Evolutionary conservation across 2,113 vertebrate species (phyloP), one percentile per base, ranked within the genome.

Genomic region (Archocentrus centrarchus): DNA sequence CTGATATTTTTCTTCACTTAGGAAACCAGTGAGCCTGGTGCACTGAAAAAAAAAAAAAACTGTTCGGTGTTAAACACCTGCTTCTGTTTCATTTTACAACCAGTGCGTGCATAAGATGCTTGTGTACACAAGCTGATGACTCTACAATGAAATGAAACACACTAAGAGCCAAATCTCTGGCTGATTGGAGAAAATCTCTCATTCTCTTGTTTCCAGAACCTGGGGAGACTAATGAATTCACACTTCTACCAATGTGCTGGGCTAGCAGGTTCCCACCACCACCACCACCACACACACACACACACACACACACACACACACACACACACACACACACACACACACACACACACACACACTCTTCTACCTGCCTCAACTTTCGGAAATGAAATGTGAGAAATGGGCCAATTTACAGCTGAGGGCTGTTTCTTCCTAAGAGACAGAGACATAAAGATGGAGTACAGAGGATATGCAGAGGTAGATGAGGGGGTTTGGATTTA

Each of bases 351-450:
- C 32, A 47, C 30, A 11, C 24, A 53, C 17, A n/a, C 53, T 77
- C 60, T 86, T 83, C 59, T 85, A 92, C 92, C 90, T 91, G 90
- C 83, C 70, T 82, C 80, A 92, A 93, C 83, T 92, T 93, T 87
- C 27, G 5, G 50, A 91, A 93, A 91, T 87, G 82, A 92, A 95
- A 94, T 89, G 91, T 91, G 88, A 94, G 92, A 94, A 95, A 93
- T 93, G 92, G 92, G 91, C 88, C 93, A 93, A 94, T 95, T 94
- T 93, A 90, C 90, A 93, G 91, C 93, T 91, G 59, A 90, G 87
- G 88, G 93, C 88, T 87, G 91, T 92, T 89, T 93, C 92, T 89
- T 92, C 89, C 86, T 90, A 47, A 66, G 93, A 92, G 90, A 93
- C 82, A 75, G 50, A 24, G 80, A 87, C 82, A 81, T 64, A 78